Evolutionary conservation across 2,888 invertebrate species (phyloP), one percentile per base, ranked within the genome.

Genomic region (Ctenicera cuprea): DNA sequence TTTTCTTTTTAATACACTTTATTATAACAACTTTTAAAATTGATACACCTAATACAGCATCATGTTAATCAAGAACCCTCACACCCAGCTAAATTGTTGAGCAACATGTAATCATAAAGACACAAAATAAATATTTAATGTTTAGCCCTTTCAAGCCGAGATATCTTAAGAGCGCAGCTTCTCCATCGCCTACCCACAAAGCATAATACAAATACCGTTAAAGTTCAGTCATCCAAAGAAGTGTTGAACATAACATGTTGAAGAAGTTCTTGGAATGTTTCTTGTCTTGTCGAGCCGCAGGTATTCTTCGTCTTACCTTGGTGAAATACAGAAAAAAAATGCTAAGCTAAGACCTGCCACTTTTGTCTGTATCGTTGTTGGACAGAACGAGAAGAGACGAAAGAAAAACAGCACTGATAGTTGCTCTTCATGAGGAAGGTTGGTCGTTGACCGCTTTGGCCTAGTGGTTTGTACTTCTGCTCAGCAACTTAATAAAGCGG

Each of bases 371-470:
- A 8, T 12, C 11, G 12, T 14, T 37, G 26, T 50, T 8, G 45
- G 69, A 48, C 50, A 20, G 69, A 62, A 41, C n/a, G 37, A 38
- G 59, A 38, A 59, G 59, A 59, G 14, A 33, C 11, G 62, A 54
- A 54, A 20, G 61, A 61, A 26, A 48, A 38, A n/a, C 33, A 59
- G 66, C 68, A 18, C 7, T 12, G 59, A 59, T 59, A 59, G 38
- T 5, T 38, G 9, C 20, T 78, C 79, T 79, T 77, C 76, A 77
- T 78, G 83, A 65, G 52, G 65, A 83, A 82, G 83, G 82, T 75
- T 83, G 84, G 84, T 82, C 83, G 81, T 83, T 84, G 83, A 84
- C 83, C 84, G 81, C 79, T 77, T 77, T 83, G 83, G 81, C 83
- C 82, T 83, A 83, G 80, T 83, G 82, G 81, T 81, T 78, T 71